phyloP scores from a whole-genome alignment of 1,140 invertebrate species.

The Hypsibius dujardini region DNA sequence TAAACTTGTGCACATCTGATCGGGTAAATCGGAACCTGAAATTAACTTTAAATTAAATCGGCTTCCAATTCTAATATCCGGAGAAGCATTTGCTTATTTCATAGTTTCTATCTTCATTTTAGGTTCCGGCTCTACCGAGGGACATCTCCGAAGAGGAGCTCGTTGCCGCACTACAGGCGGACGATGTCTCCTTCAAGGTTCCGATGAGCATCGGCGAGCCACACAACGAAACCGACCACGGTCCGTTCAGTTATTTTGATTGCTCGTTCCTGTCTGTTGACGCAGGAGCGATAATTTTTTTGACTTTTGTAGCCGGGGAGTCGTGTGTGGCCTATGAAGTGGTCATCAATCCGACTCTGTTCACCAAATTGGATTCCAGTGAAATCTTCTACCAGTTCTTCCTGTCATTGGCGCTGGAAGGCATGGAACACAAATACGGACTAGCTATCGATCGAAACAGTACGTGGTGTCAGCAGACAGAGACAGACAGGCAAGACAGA shows the following conservation, averaged over 20 bases:
- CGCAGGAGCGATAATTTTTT: background rate
- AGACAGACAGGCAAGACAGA: too few relatives aligned
- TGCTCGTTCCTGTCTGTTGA: background rate
- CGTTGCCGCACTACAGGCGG: conserved; percentile 12
- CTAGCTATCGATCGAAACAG: conserved; percentile 12
- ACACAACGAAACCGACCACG: conserved; percentile 20
- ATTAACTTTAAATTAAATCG: background rate
- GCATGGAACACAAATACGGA: conserved; percentile 20
- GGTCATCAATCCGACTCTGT: conserved; percentile 20
- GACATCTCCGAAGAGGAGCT: conserved; percentile 18
- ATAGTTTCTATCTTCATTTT: too few relatives aligned
- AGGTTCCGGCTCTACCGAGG: conserved; percentile 17
- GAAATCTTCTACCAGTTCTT: conserved; percentile 19
- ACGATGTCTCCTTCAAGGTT: conserved; percentile 11
- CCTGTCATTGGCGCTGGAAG: conserved; percentile 17
- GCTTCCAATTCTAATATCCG: too few relatives aligned
- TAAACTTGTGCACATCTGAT: conserved; percentile 3
- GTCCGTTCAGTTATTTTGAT: background rate
- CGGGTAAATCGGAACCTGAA: background rate
- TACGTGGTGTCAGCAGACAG: too few relatives aligned
- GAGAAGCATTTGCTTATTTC: too few relatives aligned
- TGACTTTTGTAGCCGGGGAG: conserved; percentile 11
- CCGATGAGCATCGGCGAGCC: conserved; percentile 19
- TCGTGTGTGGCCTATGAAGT: conserved; percentile 19
- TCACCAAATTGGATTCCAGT: background rate